Conservation (phyloP, 1,140 invertebrate species). For the Pachyrhynchus sulphureomaculatus region DNA sequence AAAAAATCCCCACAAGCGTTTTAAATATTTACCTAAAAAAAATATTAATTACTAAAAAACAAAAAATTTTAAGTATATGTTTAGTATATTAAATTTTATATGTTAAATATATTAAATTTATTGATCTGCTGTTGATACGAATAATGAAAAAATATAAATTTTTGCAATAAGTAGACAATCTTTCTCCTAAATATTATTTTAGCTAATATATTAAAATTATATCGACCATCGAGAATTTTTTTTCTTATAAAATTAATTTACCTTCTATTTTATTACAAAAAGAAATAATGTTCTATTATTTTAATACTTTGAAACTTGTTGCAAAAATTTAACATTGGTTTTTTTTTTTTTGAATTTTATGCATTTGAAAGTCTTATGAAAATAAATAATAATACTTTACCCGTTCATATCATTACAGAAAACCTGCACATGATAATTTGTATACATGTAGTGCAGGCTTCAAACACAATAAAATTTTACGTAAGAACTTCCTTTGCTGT, state of each 20-base stretch:
- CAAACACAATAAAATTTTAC: constrained; percentile 25
- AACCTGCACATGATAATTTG: constrained; percentile 18
- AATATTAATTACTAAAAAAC: constrained; percentile 26
- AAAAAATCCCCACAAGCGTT: constrained; percentile 30
- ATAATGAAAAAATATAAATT: constrained; percentile 36
- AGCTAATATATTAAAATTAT: too few relatives aligned
- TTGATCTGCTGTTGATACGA: constrained; percentile 46
- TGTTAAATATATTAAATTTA: constrained; percentile 33
- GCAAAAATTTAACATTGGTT: not conserved
- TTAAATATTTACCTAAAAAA: constrained; percentile 35
- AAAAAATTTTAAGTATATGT: constrained; percentile 36
- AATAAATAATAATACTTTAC: constrained; percentile 14
- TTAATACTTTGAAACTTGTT: too few relatives aligned
- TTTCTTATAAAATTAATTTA: too few relatives aligned
- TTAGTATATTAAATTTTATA: constrained; percentile 23
- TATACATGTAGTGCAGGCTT: not conserved
- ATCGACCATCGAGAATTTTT: too few relatives aligned
- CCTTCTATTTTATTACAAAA: too few relatives aligned
- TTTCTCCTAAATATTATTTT: too few relatives aligned
- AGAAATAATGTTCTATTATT: too few relatives aligned
- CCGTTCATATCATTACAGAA: constrained; percentile 35
- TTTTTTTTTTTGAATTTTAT: constrained; percentile 1
- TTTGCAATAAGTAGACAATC: constrained; percentile 5
- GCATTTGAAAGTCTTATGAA: constrained; percentile 3
- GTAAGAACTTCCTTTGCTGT: constrained; percentile 37